phyloP scores from a whole-genome alignment of 2,113 vertebrate genomes.

The Diadophis punctatus region DNA sequence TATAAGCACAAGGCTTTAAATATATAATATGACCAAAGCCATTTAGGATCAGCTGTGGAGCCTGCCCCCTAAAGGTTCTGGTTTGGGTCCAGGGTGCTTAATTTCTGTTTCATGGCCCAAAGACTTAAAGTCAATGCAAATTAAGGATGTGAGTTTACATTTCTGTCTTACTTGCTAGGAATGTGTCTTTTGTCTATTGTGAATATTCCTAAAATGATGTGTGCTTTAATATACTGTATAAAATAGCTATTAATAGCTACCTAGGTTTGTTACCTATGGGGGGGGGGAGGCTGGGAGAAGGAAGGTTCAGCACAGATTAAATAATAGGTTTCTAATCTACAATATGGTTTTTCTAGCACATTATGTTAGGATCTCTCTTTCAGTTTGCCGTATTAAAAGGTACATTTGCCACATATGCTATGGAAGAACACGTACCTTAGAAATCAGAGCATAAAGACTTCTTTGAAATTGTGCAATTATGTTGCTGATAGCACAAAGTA shows the following conservation, averaged over 20 bases:
- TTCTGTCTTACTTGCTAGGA: slow-evolving; percentile 12
- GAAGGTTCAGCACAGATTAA: slow-evolving; percentile 3
- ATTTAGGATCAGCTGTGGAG: background rate
- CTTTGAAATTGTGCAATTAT: background rate
- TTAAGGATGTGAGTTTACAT: slow-evolving; percentile 30
- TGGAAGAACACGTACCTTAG: background rate
- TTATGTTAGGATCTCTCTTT: slow-evolving; percentile 16
- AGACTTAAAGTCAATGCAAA: background rate
- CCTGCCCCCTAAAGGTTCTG: background rate
- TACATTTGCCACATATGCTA: slow-evolving; percentile 8
- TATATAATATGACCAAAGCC: slow-evolving; percentile 41
- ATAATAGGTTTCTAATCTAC: slow-evolving; percentile 5
- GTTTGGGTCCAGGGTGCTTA: slow-evolving; percentile 19
- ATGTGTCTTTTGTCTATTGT: slow-evolving; percentile 35
- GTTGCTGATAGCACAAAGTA: background rate
- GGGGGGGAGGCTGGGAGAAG: background rate
- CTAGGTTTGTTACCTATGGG: slow-evolving; percentile 19
- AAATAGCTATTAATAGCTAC: slow-evolving; percentile 29
- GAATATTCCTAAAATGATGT: slow-evolving; percentile 16
- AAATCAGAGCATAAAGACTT: background rate
- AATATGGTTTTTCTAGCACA: background rate
- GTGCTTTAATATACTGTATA: slow-evolving; percentile 48
- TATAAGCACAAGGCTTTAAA: slow-evolving; percentile 32
- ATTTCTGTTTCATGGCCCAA: background rate
- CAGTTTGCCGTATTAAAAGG: slow-evolving; percentile 24